Base-by-base conservation (phyloP, 2,888 invertebrate genomes). In the Athetis lepigone region DNA sequence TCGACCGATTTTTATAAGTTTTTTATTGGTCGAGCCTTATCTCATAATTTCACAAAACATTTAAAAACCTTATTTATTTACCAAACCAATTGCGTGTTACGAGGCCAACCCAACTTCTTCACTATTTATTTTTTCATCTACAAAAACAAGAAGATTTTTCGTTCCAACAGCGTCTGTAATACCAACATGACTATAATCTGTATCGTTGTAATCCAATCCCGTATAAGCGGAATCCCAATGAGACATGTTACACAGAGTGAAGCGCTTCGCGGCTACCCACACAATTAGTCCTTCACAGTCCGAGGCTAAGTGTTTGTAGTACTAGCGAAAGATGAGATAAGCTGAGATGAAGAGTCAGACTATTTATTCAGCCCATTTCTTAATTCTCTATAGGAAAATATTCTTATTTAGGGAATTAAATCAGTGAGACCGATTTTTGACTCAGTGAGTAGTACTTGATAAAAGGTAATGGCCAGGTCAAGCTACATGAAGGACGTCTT, bases 211-310 rank as follows among this genome's bases (percentile, higher is more conserved):
- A 68, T 51, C 46, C 29, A 63, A 63, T 49, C 49, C 11, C 39
- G 21, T 61, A 40, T 11, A 18, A 47, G 25, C 46, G 29, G 11
- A 8, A 55, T 42, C 23, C 46, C n/a, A 55, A 75, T 75, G 51
- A 55, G 61, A 40, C 27, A 40, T 23, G 43, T 42, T 36, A 51
- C 61, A 69, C 60, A 47, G 61, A 60, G 42, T 27, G 7, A 19
- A 36, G 33, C 11, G 36, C 8, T 56, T 45, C 7, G 29, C 2
- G 40, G 52, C 43, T 49, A n/a, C 19, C 36, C 46, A 56, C 27
- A 37, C 29, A 11, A 56, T 70, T 75, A 40, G 55, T 55, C 42
- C 29, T 33, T 36, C 19, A 40, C 29, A 16, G 36, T 27, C 70
- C n/a, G 13, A 69, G 11, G 4, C 42, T 39, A 29, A 49, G 18